Evolutionary conservation across 1,140 invertebrate genomes (phyloP).

Genomic region (Panagrolaimus sp.): DNA sequence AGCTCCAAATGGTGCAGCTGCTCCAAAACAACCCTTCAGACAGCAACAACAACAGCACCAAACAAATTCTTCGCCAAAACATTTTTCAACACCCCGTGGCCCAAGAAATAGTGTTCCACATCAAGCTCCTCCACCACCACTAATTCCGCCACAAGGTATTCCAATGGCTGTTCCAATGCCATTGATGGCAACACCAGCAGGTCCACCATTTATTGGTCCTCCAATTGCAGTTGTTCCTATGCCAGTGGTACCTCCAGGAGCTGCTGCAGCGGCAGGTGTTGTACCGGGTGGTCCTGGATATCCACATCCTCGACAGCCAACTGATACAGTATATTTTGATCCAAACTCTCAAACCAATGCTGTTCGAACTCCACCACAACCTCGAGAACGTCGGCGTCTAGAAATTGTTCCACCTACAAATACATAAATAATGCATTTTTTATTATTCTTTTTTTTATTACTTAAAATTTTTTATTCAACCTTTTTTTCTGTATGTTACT

Average conservation of each 20-base stretch:
- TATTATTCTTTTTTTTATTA: no score
- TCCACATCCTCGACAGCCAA: not conserved
- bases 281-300: not conserved
- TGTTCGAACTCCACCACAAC: not conserved
- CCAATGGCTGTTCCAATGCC: not conserved
- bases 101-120: not conserved
- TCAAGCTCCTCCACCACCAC: not conserved
- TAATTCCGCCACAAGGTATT: not conserved
- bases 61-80: not conserved
- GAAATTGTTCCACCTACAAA: conserved; percentile 9
- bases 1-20: not conserved
- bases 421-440: no score
- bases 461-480: no score
- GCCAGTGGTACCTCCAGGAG: no score
- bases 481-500: no score
- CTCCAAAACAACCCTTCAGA: not conserved
- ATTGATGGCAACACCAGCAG: not conserved
- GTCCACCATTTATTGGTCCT: not conserved
- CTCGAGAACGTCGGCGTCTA: conserved; percentile 5
- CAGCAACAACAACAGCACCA: not conserved
- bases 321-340: conserved; percentile 4
- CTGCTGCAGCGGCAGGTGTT: not conserved
- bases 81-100: not conserved
- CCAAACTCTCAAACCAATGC: not conserved
- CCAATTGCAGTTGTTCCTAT: conserved; percentile 5